Evolutionary conservation across 2,888 invertebrate genomes (phyloP).

Genomic region (Dolomedes plantarius): DNA sequence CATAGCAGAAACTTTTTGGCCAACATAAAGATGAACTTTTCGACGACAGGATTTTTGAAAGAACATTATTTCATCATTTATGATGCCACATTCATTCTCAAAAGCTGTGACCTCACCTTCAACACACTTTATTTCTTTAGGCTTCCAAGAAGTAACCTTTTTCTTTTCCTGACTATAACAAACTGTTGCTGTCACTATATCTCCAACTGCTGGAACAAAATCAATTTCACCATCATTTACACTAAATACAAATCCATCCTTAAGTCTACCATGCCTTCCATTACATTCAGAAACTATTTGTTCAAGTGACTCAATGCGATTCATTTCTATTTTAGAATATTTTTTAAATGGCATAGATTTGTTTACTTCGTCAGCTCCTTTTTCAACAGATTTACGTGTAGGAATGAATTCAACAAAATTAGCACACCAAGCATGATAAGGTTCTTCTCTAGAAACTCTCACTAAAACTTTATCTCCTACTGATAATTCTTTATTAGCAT

Average conservation of each 20-base stretch:
- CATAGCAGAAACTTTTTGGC: slow-evolving; percentile 66
- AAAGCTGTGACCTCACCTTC: slow-evolving; percentile 59
- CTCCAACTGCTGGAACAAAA: slow-evolving; percentile 55
- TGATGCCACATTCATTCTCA: slow-evolving; percentile 55
- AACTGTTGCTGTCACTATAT: slow-evolving; percentile 38
- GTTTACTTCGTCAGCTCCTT: background rate
- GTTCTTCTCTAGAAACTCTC: slow-evolving; percentile 29
- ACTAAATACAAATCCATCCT: slow-evolving; percentile 44
- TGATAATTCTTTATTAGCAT: slow-evolving; percentile 23
- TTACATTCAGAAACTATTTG: slow-evolving; percentile 54
- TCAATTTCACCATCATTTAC: slow-evolving; percentile 48
- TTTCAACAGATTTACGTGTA: background rate
- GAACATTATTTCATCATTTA: slow-evolving; percentile 51
- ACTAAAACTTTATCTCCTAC: slow-evolving; percentile 40
- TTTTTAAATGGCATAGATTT: background rate
- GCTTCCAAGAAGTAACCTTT: slow-evolving; percentile 48
- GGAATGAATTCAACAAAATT: slow-evolving; percentile 26
- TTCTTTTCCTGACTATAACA: slow-evolving; percentile 27
- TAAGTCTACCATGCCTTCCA: slow-evolving; percentile 35
- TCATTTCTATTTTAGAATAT: slow-evolving; percentile 9
- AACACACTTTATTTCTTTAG: slow-evolving; percentile 50
- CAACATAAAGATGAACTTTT: slow-evolving; percentile 35
- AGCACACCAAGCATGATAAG: slow-evolving; percentile 49
- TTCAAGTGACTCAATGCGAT: slow-evolving; percentile 33
- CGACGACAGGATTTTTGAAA: slow-evolving; percentile 41